Percentiles rank a stretch among this genome's conserved stretches.
These are phyloP conservation scores for Oryzias woworae DNA, from an alignment of 2,113 vertebrate genomes.

Conservation along the genomic window DNA sequence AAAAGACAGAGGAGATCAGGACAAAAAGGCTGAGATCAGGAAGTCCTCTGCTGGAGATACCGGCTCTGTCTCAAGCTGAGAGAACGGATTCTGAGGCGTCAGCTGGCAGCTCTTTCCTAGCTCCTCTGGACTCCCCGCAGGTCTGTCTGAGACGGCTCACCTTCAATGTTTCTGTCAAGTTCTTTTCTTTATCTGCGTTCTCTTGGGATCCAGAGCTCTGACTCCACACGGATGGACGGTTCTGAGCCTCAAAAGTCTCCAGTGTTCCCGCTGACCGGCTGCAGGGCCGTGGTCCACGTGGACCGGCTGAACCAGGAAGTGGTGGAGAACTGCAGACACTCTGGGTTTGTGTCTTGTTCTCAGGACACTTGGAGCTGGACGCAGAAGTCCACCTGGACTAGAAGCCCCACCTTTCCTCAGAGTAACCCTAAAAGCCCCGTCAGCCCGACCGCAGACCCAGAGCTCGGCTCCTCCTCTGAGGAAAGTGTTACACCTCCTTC, in stretches of 20 bases:
- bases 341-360: slow-evolving; percentile 57
- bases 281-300: slow-evolving; percentile 19
- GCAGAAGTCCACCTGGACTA: slow-evolving; percentile 3
- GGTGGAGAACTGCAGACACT: slow-evolving; percentile 37
- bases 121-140: slow-evolving; percentile 37
- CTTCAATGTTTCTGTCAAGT: neutral
- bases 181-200: neutral
- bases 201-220: slow-evolving; percentile 37
- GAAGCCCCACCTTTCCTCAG: slow-evolving; percentile 38
- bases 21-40: slow-evolving; percentile 22
- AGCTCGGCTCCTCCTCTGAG: slow-evolving; percentile 43
- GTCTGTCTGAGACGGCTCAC: neutral
- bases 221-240: slow-evolving; percentile 44
- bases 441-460: slow-evolving; percentile 66
- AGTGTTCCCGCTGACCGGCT: slow-evolving; percentile 27
- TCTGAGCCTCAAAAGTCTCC: slow-evolving; percentile 25
- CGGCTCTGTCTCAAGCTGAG: slow-evolving; percentile 50
- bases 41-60: slow-evolving; percentile 57
- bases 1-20: too few relatives aligned
- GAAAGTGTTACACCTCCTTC: slow-evolving; percentile 32
- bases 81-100: slow-evolving; percentile 37
- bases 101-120: slow-evolving; percentile 1
- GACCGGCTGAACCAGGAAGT: slow-evolving; percentile 33
- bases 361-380: slow-evolving; percentile 18
- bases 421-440: slow-evolving; percentile 21